These are phyloP conservation scores for Anolis sagrei DNA, from an alignment of 2,113 vertebrate species.

Conservation along the genomic window DNA sequence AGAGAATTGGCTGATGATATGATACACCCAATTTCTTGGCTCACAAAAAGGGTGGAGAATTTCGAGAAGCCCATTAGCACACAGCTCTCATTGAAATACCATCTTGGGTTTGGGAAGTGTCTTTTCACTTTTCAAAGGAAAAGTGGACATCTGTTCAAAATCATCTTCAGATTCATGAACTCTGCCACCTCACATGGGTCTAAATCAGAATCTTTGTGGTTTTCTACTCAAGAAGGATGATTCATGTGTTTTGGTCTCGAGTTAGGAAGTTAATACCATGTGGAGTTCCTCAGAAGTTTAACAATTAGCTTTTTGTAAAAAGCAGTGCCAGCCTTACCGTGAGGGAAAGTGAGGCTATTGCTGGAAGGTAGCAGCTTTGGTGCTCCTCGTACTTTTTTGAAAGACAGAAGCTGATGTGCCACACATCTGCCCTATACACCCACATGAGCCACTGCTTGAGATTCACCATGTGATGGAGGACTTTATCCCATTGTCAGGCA, in stretches of 20 bases:
- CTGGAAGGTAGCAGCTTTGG: too few species aligned
- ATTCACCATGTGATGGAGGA: too few species aligned
- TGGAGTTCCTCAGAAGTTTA: background rate
- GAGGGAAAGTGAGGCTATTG: background rate
- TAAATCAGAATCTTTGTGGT: background rate
- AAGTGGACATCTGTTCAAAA: background rate
- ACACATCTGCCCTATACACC: too few species aligned
- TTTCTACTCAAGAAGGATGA: background rate
- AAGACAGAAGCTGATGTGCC: background rate
- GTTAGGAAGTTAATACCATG: background rate
- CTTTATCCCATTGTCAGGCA: too few species aligned
- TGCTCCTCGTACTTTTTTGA: background rate
- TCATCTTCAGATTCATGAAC: background rate
- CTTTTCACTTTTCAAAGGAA: background rate
- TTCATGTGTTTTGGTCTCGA: background rate
- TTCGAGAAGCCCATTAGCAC: too few species aligned
- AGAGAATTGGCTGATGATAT: too few species aligned
- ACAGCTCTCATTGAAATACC: background rate
- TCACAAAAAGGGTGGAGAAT: too few species aligned
- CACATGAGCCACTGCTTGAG: too few species aligned
- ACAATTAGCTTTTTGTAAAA: background rate
- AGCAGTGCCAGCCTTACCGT: background rate
- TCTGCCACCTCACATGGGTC: background rate
- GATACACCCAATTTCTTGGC: too few species aligned
- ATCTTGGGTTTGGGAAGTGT: background rate